phyloP scores from a whole-genome alignment of 2,113 vertebrate genomes.

The Ptilonorhynchus violaceus region DNA sequence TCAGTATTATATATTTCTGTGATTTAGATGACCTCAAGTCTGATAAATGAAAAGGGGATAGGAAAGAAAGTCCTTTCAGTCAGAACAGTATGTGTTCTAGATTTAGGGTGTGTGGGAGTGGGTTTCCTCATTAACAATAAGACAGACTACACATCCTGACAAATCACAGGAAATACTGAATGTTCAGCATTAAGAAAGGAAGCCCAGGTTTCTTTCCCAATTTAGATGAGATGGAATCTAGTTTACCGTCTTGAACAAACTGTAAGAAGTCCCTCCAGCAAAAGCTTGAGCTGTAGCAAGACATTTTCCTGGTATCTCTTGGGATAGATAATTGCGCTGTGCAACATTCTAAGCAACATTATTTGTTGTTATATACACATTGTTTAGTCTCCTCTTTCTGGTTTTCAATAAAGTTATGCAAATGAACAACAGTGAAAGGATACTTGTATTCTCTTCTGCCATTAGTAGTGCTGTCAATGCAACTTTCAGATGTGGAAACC shows the following conservation, averaged over 20 bases:
- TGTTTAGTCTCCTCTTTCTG: neutral
- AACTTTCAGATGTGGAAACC: neutral
- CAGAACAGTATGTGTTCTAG: neutral
- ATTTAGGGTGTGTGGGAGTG: neutral
- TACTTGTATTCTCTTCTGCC: neutral
- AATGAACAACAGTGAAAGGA: neutral
- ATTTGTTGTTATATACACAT: neutral
- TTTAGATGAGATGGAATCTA: neutral
- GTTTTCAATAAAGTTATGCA: neutral
- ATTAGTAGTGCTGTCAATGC: neutral
- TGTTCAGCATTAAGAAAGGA: neutral
- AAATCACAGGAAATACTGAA: neutral
- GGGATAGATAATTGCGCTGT: neutral
- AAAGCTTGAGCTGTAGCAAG: neutral
- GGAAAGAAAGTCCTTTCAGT: neutral
- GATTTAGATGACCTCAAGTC: neutral
- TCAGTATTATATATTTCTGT: neutral
- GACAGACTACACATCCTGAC: neutral
- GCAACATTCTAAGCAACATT: neutral
- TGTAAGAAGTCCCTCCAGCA: neutral
- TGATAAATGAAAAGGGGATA: neutral
- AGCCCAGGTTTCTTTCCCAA: neutral
- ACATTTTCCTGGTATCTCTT: neutral
- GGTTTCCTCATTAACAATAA: neutral
- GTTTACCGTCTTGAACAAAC: neutral